These are phyloP conservation scores for Hesperophylax magnus DNA, from an alignment of 1,140 invertebrate species.

Conservation along the genomic window DNA sequence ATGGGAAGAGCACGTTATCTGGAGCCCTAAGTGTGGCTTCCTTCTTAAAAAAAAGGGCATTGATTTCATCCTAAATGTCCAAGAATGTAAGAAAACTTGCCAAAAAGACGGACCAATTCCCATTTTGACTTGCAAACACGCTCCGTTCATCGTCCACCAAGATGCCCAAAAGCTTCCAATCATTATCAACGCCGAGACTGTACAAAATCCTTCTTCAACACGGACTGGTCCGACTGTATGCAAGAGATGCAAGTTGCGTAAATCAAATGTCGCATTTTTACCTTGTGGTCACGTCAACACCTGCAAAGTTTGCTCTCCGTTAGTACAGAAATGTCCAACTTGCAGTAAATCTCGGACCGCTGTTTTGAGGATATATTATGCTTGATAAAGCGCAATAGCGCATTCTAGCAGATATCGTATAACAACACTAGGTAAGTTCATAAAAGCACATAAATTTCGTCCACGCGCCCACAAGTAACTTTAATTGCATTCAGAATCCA, in stretches of 20 bases:
- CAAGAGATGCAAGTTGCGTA: not conserved
- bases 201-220: not conserved
- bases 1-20: slow-evolving; percentile 84
- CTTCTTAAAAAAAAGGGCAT: slow-evolving; percentile 78
- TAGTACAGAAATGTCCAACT: not conserved
- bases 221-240: not conserved
- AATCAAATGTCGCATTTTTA: not conserved
- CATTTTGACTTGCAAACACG: not conserved
- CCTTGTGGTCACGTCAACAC: not conserved
- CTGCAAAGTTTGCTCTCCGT: not conserved
- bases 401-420: too few species aligned
- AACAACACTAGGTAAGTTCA: too few species aligned
- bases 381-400: not conserved
- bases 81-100: not conserved
- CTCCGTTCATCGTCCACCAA: not conserved
- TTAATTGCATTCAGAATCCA: too few species aligned
- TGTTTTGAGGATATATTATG: not conserved
- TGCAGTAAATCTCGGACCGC: not conserved
- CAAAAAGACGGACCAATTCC: not conserved
- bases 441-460: too few species aligned
- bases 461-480: too few species aligned
- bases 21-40: slow-evolving; percentile 81
- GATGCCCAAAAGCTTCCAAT: not conserved
- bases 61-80: slow-evolving; percentile 38
- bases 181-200: not conserved